Evolutionary conservation across 2,888 invertebrate species (phyloP), one percentile per base, ranked within the genome.

Genomic region (Stenolophus ochropezus): DNA sequence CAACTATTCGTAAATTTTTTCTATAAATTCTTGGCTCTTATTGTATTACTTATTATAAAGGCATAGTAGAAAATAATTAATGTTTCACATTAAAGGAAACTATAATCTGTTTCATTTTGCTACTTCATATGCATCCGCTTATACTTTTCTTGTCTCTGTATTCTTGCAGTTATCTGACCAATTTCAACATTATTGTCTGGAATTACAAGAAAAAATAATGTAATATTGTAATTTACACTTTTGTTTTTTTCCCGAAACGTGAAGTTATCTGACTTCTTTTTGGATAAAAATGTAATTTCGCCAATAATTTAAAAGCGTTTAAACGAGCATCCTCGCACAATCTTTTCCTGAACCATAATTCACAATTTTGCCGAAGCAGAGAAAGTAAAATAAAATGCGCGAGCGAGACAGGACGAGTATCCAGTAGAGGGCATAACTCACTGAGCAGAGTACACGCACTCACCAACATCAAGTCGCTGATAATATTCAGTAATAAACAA

Each of bases 351-450:
- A 23, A 14, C 49, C 49, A 73, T 73, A 73, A 73, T 73, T 73
- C 49, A 73, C 73, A 73, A 73, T 73, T 73, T 73, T 73, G 73
- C 49, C 73, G 73, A 73, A 73, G 73, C 23, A 49, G 73, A 73
- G 73, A 73, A 73, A 73, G 73, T 73, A 49, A 73, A 73, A 73
- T 73, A 73, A 73, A 73, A 73, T 73, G 73, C 21, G 11, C 14
- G 27, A 49, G 69, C 16, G 69, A 69, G 33, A 69, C 8, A 20
- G 61, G 25, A 23, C 25, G 14, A 4, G 61, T 25, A 27, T 27
- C 27, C 33, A 49, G 73, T 49, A 73, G 47, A 49, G 73, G 49
- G 49, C 49, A 49, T 73, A 73, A 49, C 23, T 73, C 49, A 73
- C 49, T 73, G 47, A n/a, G 21, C 65, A 18, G 65, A 69, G 65